These are phyloP conservation scores for Syngnathus floridae DNA, from an alignment of 2,113 vertebrate genomes.

Conservation along the genomic window DNA sequence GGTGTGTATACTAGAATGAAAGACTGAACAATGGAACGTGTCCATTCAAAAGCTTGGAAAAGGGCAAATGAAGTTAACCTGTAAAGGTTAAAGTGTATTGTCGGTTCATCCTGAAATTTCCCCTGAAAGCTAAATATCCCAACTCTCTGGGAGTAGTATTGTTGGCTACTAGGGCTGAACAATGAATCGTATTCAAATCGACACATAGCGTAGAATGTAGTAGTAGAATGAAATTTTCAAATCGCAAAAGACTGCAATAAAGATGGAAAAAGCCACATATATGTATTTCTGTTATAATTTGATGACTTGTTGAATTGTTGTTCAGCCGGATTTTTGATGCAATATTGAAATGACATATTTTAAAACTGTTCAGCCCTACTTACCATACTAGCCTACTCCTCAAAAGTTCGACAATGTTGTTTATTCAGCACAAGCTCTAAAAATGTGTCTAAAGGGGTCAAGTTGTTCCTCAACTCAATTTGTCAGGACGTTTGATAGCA, in stretches of 20 bases:
- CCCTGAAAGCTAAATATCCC: background rate
- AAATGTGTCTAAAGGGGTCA: constrained; percentile 18
- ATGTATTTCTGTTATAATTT: too few relatives aligned
- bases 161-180: background rate
- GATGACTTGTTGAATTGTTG: too few relatives aligned
- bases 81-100: too few relatives aligned
- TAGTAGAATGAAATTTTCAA: too few relatives aligned
- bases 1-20: background rate
- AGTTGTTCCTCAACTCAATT: constrained; percentile 5
- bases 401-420: background rate
- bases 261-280: too few relatives aligned
- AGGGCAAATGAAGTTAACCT: background rate
- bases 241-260: too few relatives aligned
- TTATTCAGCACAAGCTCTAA: constrained; percentile 35
- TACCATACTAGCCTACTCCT: background rate
- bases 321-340: too few relatives aligned
- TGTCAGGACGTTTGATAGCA: constrained; percentile 24
- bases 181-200: too few relatives aligned
- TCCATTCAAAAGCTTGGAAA: background rate
- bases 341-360: too few relatives aligned
- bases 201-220: too few relatives aligned
- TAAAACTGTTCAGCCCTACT: background rate
- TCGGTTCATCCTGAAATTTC: background rate
- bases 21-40: background rate
- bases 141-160: background rate